Evolutionary conservation across 2,797 vertebrate genomes (phyloP).

Genomic region (Periophthalmus magnuspinnatus): DNA sequence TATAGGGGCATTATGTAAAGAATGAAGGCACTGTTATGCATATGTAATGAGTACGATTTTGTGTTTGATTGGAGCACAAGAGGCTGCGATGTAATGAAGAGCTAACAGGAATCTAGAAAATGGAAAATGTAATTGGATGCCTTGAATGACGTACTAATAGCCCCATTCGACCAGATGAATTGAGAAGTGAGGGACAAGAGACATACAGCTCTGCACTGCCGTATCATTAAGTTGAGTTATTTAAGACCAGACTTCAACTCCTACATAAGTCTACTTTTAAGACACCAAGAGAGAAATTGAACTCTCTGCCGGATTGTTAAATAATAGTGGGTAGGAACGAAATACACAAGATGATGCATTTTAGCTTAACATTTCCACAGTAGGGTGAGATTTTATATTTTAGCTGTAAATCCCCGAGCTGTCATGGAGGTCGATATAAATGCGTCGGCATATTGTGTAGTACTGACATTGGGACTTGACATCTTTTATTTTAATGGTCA

Average conservation of each 20-base stretch:
- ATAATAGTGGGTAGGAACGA: neutral
- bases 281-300: conserved; percentile 18
- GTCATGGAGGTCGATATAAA: neutral
- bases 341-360: neutral
- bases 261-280: conserved; percentile 10
- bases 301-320: conserved; percentile 13
- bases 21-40: conserved; percentile 47
- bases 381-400: neutral
- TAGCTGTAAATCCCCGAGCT: neutral
- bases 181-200: conserved; percentile 24
- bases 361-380: neutral
- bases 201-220: conserved; percentile 9
- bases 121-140: conserved; percentile 27
- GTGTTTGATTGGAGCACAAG: conserved; percentile 32
- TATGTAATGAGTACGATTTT: conserved; percentile 46
- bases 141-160: conserved; percentile 30
- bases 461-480: neutral
- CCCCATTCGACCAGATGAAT: conserved; percentile 33
- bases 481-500: neutral
- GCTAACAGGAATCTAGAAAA: conserved; percentile 27
- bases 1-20: conserved; percentile 44
- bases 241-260: conserved; percentile 21
- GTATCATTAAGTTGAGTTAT: conserved; percentile 38
- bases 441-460: neutral
- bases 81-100: conserved; percentile 46